Percentiles rank a stretch among this genome's conserved stretches.
Evolutionary conservation across 2,113 vertebrate genomes (phyloP).

Genomic region (Toxotes jaculatrix): DNA sequence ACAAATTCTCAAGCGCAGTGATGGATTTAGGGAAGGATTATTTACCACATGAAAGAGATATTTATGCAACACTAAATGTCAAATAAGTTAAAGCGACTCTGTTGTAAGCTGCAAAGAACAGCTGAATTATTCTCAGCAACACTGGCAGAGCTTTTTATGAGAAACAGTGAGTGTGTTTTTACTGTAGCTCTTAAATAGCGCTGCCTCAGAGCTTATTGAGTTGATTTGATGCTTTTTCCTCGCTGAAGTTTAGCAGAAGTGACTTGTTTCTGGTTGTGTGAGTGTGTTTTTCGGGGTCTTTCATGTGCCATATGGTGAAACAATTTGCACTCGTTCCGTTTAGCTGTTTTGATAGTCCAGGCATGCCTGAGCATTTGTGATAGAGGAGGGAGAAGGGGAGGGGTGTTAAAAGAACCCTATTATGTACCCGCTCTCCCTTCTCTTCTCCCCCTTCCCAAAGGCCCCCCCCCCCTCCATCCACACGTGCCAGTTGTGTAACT

Average conservation of each 20-base stretch:
- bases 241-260: not conserved
- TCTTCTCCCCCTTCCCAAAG: not conserved
- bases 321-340: slow-evolving; percentile 36
- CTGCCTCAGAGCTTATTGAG: not conserved
- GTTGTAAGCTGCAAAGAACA: slow-evolving; percentile 12
- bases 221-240: not conserved
- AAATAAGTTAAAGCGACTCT: not conserved
- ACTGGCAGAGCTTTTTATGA: slow-evolving; percentile 16
- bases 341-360: slow-evolving; percentile 39
- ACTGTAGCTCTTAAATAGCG: not conserved
- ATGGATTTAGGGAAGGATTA: not conserved
- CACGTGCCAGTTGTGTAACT: slow-evolving; percentile 74
- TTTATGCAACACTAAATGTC: not conserved
- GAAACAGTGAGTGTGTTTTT: not conserved
- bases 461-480: slow-evolving; percentile 17
- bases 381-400: not conserved
- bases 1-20: too few relatives aligned
- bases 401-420: slow-evolving; percentile 15
- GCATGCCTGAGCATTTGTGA: slow-evolving; percentile 29
- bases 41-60: not conserved
- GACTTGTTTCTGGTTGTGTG: not conserved
- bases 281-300: not conserved
- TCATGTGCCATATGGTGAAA: not conserved
- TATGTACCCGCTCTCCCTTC: slow-evolving; percentile 24
- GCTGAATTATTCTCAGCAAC: not conserved